A percentile compares a stretch with the other conserved stretches of the same genome.
phyloP scores from a whole-genome alignment of 2,888 invertebrate species.

The Resseliella maxima region DNA sequence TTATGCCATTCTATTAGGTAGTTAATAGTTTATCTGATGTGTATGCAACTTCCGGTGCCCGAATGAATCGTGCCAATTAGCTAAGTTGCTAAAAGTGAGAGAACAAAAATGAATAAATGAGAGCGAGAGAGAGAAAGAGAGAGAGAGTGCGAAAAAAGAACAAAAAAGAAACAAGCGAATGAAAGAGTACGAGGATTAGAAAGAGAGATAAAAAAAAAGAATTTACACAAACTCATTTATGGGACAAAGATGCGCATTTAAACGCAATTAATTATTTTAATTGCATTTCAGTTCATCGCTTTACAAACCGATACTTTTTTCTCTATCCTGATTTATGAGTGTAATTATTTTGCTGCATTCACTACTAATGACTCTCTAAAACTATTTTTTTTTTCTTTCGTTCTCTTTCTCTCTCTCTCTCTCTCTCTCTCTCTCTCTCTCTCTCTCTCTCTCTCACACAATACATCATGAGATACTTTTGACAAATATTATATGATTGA shows the following conservation, averaged over 20 bases:
- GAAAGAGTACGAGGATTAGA: too few species aligned
- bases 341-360: neutral
- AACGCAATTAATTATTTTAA: neutral
- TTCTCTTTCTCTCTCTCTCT: too few species aligned
- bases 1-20: neutral
- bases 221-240: neutral
- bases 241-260: conserved; percentile 3
- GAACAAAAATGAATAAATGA: neutral
- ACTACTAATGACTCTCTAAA: neutral
- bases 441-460: too few species aligned
- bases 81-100: neutral
- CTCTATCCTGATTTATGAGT: neutral
- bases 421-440: too few species aligned
- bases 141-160: too few species aligned
- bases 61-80: neutral
- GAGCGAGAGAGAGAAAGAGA: too few species aligned
- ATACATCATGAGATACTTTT: neutral
- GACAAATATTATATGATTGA: neutral
- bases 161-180: neutral
- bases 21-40: too few species aligned
- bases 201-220: too few species aligned
- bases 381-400: neutral
- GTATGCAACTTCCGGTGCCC: neutral
- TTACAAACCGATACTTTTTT: neutral
- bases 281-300: neutral